These are phyloP conservation scores for Plectrocnemia conspersa DNA, from an alignment of 1,140 invertebrate species.

Conservation along the genomic window DNA sequence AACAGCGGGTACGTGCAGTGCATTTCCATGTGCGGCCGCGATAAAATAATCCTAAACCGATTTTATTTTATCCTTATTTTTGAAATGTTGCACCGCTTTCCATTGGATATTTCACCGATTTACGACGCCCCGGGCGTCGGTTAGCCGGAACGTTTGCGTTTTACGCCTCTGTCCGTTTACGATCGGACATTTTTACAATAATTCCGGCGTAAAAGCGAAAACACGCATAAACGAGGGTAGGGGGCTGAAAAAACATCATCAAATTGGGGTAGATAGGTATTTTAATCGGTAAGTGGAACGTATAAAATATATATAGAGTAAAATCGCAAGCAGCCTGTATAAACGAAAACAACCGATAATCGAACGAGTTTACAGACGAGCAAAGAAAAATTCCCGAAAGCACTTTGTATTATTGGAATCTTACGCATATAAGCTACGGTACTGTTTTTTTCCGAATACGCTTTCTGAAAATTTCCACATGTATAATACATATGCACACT, in stretches of 20 bases:
- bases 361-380: constrained; percentile 22
- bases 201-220: constrained; percentile 22
- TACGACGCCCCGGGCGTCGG: constrained; percentile 18
- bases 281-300: constrained; percentile 13
- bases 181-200: constrained; percentile 15
- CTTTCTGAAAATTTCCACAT: no score
- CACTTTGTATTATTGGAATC: constrained; percentile 36
- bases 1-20: constrained; percentile 23
- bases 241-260: no score
- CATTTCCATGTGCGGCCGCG: constrained; percentile 13
- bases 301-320: neutral
- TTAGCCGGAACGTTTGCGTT: constrained; percentile 8
- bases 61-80: constrained; percentile 24
- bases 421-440: constrained; percentile 30
- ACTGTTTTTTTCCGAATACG: constrained; percentile 15
- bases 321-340: constrained; percentile 6
- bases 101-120: constrained; percentile 27
- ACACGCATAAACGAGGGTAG: constrained; percentile 27
- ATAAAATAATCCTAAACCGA: constrained; percentile 27
- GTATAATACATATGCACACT: no score
- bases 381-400: constrained; percentile 32
- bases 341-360: constrained; percentile 31
- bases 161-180: constrained; percentile 5
- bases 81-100: constrained; percentile 19
- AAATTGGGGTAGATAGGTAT: constrained; percentile 22